These are phyloP conservation scores for Rhinoraja longicauda DNA, from an alignment of 2,797 vertebrate genomes.

Conservation along the genomic window DNA sequence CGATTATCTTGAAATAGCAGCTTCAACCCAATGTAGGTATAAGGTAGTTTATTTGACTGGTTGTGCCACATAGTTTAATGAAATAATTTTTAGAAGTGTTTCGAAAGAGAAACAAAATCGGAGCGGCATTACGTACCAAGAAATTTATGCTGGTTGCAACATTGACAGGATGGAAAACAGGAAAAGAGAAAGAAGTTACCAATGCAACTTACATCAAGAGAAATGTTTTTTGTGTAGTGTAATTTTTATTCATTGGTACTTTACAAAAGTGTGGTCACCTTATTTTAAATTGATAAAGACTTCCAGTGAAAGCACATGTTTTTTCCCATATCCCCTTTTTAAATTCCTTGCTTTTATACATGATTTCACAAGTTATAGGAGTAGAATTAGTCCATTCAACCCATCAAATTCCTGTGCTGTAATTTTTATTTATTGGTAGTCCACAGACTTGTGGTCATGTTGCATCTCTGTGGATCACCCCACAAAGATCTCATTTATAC, in stretches of 20 bases:
- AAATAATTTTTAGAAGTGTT: constrained; percentile 1
- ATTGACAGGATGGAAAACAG: background rate
- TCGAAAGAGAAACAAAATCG: background rate
- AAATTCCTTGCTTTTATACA: background rate
- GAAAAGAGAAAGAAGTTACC: background rate
- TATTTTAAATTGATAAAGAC: background rate
- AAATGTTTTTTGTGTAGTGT: background rate
- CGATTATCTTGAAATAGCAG: constrained; percentile 15
- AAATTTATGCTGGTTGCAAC: background rate
- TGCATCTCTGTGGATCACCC: background rate
- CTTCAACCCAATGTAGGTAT: constrained; percentile 19
- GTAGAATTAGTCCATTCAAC: too few species aligned
- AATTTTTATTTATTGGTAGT: too few species aligned
- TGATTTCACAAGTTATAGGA: too few species aligned
- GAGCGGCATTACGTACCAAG: background rate
- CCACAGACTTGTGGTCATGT: too few species aligned
- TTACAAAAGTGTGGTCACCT: background rate
- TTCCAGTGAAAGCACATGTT: background rate
- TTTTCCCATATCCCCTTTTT: background rate
- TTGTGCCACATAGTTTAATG: constrained; percentile 25
- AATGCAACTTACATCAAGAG: background rate
- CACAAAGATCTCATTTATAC: background rate
- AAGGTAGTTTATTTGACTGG: constrained; percentile 20
- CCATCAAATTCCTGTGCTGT: too few species aligned
- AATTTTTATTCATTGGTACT: background rate